Evolutionary conservation across 2,888 invertebrate species (phyloP).

Genomic region (Chorisops tibialis): DNA sequence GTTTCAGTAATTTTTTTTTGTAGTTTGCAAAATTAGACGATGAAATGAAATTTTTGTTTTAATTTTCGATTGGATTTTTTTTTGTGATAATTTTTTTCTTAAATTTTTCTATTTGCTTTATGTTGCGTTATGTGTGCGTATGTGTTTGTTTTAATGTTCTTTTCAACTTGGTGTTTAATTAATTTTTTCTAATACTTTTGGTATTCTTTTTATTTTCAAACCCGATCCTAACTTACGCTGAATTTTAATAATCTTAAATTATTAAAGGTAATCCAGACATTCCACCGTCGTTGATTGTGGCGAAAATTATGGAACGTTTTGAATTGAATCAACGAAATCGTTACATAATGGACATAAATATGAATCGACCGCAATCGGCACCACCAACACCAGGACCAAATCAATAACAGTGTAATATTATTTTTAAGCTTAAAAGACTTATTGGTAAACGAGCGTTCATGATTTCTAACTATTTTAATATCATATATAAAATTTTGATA

Average conservation of each 20-base stretch:
- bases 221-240: neutral
- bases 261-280: slow-evolving; percentile 69
- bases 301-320: slow-evolving; percentile 73
- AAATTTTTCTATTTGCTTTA: too few relatives aligned
- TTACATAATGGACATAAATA: slow-evolving; percentile 31
- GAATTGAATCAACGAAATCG: slow-evolving; percentile 56
- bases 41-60: too few relatives aligned
- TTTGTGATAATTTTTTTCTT: too few relatives aligned
- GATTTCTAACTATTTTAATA: too few relatives aligned
- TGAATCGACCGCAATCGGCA: slow-evolving; percentile 35
- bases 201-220: slow-evolving; percentile 8
- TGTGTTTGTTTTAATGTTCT: slow-evolving; percentile 2
- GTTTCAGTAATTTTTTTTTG: too few relatives aligned
- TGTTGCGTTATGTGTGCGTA: too few relatives aligned
- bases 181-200: slow-evolving; percentile 22
- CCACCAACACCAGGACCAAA: slow-evolving; percentile 34
- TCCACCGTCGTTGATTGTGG: slow-evolving; percentile 76
- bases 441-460: neutral
- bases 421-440: neutral
- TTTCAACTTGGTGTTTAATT: neutral
- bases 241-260: slow-evolving; percentile 15
- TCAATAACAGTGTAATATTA: slow-evolving; percentile 12
- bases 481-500: too few relatives aligned
- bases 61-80: too few relatives aligned
- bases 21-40: too few relatives aligned